Base-by-base conservation (phyloP, 2,797 vertebrate genomes). In the Spinus pinus region DNA sequence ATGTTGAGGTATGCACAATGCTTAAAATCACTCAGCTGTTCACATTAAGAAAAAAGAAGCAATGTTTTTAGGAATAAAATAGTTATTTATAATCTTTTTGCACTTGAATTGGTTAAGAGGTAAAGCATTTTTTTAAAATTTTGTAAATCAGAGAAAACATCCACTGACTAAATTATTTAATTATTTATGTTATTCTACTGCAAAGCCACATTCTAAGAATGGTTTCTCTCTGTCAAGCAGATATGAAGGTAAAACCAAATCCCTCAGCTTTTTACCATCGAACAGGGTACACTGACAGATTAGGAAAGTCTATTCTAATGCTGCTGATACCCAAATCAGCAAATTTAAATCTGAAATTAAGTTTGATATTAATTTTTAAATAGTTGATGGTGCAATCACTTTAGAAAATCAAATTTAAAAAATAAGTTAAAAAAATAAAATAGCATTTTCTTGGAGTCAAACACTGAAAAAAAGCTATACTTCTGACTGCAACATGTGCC, bases 341-440 rank as follows among this genome's bases (percentile, higher is more conserved):
- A 84, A 80, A 82, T 50, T 53, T 8, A 88, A 80, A 85, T 30
- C 4, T 81, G 25, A 89, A 93, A 39, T 41, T 54, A 85, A 33
- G 28, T 15, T 78, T 16, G 53, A 2, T 39, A 21, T 49, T 81
- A 58, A 42, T 71, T 89, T 82, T 81, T 89, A 57, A 37, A 51
- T 65, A 81, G 14, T 25, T 83, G 14, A 19, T 49, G 44, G 14
- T 35, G 14, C 30, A 6, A 78, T 20, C 7, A 47, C 47, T 62
- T 65, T 6, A 8, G 31, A 85, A 90, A 92, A 86, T 58, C 3
- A 78, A 61, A 54, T 18, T 28, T 9, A 24, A 58, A 62, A 61
- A 41, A 7, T 4, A 24, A 9, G 33, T 13, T 0, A 2, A n/a
- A 66, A 54, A 60, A 53, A 25, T 3, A 39, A 31, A 17, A 24